These are phyloP conservation scores for Misgurnus anguillicaudatus DNA, from an alignment of 2,113 vertebrate genomes.

Conservation along the genomic window DNA sequence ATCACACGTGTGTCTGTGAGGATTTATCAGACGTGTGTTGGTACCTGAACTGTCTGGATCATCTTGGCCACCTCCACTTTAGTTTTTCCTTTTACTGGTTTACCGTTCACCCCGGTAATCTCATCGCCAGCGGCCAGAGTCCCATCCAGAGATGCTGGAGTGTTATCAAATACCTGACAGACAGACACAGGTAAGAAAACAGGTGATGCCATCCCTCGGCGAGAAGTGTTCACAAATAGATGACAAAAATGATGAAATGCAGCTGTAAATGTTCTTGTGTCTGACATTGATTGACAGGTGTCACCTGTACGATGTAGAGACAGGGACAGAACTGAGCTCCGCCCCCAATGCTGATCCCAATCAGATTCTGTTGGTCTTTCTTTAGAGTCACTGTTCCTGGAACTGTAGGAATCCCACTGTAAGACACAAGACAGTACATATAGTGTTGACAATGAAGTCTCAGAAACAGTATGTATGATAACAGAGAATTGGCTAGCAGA, in stretches of 20 bases:
- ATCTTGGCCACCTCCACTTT: slow-evolving; percentile 99
- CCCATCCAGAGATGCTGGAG: slow-evolving; percentile 88
- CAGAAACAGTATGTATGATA: no score
- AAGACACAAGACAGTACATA: neutral
- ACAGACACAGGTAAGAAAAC: neutral
- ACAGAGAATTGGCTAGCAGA: no score
- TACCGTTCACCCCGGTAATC: slow-evolving; percentile 95
- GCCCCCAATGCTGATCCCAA: slow-evolving; percentile 97
- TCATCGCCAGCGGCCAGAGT: slow-evolving; percentile 94
- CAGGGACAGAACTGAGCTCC: slow-evolving; percentile 97
- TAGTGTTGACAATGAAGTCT: no score
- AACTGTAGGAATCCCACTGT: slow-evolving; percentile 93
- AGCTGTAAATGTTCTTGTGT: no score
- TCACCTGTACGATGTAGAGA: slow-evolving; percentile 98
- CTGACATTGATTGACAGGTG: neutral
- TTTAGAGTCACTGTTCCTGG: slow-evolving; percentile 91
- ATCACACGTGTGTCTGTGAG: no score
- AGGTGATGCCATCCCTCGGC: no score
- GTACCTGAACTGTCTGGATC: slow-evolving; percentile 97
- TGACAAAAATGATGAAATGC: no score
- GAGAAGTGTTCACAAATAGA: no score
- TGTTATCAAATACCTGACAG: slow-evolving; percentile 95
- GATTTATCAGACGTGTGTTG: neutral
- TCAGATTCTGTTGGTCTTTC: slow-evolving; percentile 94
- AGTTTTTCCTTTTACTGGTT: slow-evolving; percentile 93